Evolutionary conservation across 2,888 invertebrate species (phyloP).

Genomic region (Epistrophe eligans): DNA sequence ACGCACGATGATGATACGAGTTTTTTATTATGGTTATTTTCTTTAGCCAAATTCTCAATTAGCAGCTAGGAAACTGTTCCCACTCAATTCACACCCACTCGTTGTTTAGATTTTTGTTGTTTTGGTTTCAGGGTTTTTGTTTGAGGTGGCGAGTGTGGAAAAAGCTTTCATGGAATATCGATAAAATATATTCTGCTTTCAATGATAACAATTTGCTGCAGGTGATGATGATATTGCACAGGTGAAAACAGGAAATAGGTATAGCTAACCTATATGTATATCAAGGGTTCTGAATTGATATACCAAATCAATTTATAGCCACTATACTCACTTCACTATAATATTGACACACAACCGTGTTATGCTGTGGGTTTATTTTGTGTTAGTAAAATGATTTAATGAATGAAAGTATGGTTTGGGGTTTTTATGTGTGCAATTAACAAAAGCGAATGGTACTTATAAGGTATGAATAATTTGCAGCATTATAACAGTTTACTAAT

Average conservation of each 20-base stretch:
- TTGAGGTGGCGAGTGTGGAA: background rate
- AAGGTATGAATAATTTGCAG: slow-evolving; percentile 16
- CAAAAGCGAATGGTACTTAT: background rate
- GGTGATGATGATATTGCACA: slow-evolving; percentile 9
- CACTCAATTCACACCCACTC: slow-evolving; percentile 32
- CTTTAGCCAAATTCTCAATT: slow-evolving; percentile 57
- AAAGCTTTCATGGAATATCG: background rate
- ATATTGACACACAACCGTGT: background rate
- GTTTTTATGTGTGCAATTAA: background rate
- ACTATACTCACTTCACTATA: background rate
- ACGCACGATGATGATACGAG: slow-evolving; percentile 27
- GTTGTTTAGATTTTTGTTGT: background rate
- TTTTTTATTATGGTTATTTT: slow-evolving; percentile 27
- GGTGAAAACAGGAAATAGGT: background rate
- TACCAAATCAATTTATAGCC: slow-evolving; percentile 11
- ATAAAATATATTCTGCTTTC: background rate
- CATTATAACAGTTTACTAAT: slow-evolving; percentile 3
- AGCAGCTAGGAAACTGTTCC: slow-evolving; percentile 46
- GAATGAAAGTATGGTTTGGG: background rate
- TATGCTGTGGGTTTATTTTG: slow-evolving; percentile 17
- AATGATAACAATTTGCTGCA: slow-evolving; percentile 15
- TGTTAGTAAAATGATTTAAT: slow-evolving; percentile 17
- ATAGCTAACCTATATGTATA: background rate
- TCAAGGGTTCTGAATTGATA: background rate
- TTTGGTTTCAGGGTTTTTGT: background rate